These are phyloP conservation scores for Psylliodes chrysocephalus DNA, from an alignment of 2,888 invertebrate species.

Conservation along the genomic window DNA sequence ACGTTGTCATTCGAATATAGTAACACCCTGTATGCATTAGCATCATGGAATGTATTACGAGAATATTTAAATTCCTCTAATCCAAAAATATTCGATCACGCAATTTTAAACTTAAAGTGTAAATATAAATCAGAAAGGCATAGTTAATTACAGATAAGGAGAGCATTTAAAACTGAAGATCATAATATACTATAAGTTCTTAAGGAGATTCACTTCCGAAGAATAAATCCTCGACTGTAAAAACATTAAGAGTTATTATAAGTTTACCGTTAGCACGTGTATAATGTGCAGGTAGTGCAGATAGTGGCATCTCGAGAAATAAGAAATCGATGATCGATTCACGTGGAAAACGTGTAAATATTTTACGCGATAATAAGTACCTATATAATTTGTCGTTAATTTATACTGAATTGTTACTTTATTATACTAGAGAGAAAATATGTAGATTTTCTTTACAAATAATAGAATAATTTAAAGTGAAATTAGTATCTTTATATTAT, in stretches of 20 bases:
- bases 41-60: too few relatives aligned
- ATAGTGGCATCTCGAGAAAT: neutral
- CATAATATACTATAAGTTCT: too few relatives aligned
- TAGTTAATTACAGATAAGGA: neutral
- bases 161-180: neutral
- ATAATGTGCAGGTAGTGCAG: constrained; percentile 16
- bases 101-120: too few relatives aligned
- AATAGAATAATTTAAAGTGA: too few relatives aligned
- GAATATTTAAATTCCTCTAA: too few relatives aligned
- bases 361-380: constrained; percentile 16
- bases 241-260: neutral
- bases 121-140: neutral
- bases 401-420: neutral
- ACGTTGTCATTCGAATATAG: too few relatives aligned
- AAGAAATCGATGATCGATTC: constrained; percentile 14
- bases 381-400: constrained; percentile 15
- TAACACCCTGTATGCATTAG: too few relatives aligned
- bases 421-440: too few relatives aligned
- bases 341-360: constrained; percentile 38
- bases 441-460: too few relatives aligned
- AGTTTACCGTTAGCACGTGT: constrained; percentile 41
- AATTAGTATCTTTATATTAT: too few relatives aligned
- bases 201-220: constrained; percentile 7
- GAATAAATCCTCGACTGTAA: neutral
- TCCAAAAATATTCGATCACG: too few relatives aligned